Base-by-base conservation (phyloP, 1,140 invertebrate genomes). In the Orius laevigatus region DNA sequence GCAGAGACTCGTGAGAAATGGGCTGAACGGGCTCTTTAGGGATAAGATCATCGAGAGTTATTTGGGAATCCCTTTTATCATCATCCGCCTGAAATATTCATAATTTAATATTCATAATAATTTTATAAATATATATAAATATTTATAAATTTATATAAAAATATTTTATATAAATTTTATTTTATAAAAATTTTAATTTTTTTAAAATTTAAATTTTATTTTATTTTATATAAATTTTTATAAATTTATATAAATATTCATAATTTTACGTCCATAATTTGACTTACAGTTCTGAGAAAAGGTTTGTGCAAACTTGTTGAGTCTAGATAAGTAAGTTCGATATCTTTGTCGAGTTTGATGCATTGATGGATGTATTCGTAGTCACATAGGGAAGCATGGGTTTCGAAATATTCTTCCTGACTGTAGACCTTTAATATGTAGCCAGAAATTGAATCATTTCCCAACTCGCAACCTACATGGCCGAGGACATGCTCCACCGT, bases 261-360 rank as follows among this genome's bases (percentile, higher is more conserved):
- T n/a, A n/a, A n/a, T n/a, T n/a, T n/a, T n/a, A n/a, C n/a, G n/a
- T n/a, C n/a, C 25, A 4, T 25, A 25, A 25, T 25, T 25, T 25
- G 3, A 25, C 25, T 25, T 25, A 25, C 78, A 6, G 79, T 82
- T 65, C 83, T 65, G 1, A 76, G 70, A 51, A 84, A 76, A 1
- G 75, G 74, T 55, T 71, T 64, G 52, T 72, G 67, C 44, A 82
- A 68, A 50, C 76, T 70, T 31, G 59, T 67, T 47, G 79, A 75
- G 5, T 80, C 74, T 39, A 72, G 55, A 35, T 78, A 57, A 19
- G 78, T 80, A 50, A 97, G 68, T 47, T 78, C 69, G 1, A 96
- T 83, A 68, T 95, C 90, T 62, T 82, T 76, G 63, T 95, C 91
- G 57, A 93, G 66, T 62, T 95, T 92, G 35, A 95, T 81, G 66